Base-by-base conservation (phyloP, 2,113 vertebrate genomes). In the Illadopsis cleaveri region DNA sequence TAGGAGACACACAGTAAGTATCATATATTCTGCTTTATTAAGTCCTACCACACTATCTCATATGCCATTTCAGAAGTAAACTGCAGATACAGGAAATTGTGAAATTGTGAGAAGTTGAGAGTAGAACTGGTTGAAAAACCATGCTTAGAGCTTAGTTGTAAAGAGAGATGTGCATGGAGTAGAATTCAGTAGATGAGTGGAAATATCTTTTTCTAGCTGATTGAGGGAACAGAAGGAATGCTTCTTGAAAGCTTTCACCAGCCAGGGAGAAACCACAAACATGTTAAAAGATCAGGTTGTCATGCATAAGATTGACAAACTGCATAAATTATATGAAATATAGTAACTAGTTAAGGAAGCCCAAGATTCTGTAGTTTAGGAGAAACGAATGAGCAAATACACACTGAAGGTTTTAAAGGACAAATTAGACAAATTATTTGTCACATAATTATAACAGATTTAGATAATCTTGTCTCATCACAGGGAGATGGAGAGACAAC, bases 301-400 rank as follows among this genome's bases (percentile, higher is more conserved):
- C 37, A 53, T 37, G 44, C 3, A 77, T 48, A 65, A 72, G 27
- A 40, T 18, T 19, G 24, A 64, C 24, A 93, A 83, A 53, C 15
- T 31, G 20, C 10, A 48, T n/a, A 61, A 24, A 53, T 56, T 5
- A 21, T 20, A 35, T 40, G 10, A 86, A 83, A 76, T 56, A 21
- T 0, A 44, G 1, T 5, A 53, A 15, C n/a, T 48, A 40, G 19
- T 30, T 62, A 31, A 35, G 25, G 28, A 82, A 42, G 33, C 25
- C 25, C 35, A 58, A 56, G 20, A 58, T 16, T 8, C 22, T 0
- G 0, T 22, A 20, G 10, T 25, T 75, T 25, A 45, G 27, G 42
- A 79, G 56, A 53, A 92, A 60, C 4, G 50, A 54, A 56, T 48
- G 37, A 82, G n/a, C 4, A 82, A 45, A 62, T 17, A 35, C 6